A percentile compares a stretch with the other conserved stretches of the same genome.
Evolutionary conservation across 2,888 invertebrate genomes (phyloP).

Genomic region (Melanotus villosus): DNA sequence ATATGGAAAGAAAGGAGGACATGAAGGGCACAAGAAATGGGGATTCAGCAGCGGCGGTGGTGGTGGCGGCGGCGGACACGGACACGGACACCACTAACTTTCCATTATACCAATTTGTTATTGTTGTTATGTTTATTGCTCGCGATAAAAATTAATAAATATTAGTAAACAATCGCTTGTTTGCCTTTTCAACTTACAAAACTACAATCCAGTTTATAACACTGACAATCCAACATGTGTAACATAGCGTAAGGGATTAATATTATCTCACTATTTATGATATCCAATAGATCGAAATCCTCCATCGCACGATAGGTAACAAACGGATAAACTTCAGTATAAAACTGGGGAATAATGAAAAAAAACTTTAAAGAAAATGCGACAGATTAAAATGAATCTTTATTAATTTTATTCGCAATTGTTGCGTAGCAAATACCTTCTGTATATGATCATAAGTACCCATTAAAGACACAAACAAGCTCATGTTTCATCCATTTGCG

Average conservation of each 20-base stretch:
- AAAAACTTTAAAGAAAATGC: background rate
- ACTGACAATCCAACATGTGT: slow-evolving; percentile 50
- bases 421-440: slow-evolving; percentile 18
- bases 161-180: background rate
- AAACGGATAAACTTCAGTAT: background rate
- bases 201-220: slow-evolving; percentile 38
- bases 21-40: slow-evolving; percentile 86
- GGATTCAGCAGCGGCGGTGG: slow-evolving; percentile 69
- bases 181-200: slow-evolving; percentile 16
- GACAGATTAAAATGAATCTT: background rate
- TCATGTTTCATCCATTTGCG: slow-evolving; percentile 20
- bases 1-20: slow-evolving; percentile 85
- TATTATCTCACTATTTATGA: slow-evolving; percentile 21
- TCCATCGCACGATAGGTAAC: slow-evolving; percentile 10
- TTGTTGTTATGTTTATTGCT: slow-evolving; percentile 37
- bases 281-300: slow-evolving; percentile 26
- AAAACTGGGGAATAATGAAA: background rate
- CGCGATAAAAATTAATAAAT: slow-evolving; percentile 14
- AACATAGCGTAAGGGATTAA: slow-evolving; percentile 48
- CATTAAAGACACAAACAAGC: slow-evolving; percentile 28
- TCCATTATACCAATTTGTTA: slow-evolving; percentile 13
- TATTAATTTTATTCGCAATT: slow-evolving; percentile 30
- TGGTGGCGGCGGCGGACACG: slow-evolving; percentile 37
- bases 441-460: slow-evolving; percentile 31
- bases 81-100: slow-evolving; percentile 41